Conservation (phyloP, 2,113 vertebrate genomes). For the Psophia crepitans region DNA sequence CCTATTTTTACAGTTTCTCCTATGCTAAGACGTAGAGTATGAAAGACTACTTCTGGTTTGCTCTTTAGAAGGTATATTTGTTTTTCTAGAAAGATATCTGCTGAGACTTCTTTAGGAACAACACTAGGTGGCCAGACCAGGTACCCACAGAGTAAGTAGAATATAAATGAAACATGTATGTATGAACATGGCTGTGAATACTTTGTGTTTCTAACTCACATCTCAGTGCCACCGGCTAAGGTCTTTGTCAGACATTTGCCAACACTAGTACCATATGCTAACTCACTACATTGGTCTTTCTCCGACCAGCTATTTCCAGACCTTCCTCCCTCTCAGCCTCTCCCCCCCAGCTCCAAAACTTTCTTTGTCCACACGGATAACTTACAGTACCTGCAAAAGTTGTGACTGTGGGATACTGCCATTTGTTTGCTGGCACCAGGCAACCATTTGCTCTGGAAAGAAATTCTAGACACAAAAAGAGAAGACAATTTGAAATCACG, state of each 20-base stretch:
- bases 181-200: neutral
- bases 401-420: conserved; percentile 88
- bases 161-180: neutral
- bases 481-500: neutral
- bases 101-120: neutral
- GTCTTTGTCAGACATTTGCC: neutral
- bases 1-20: neutral
- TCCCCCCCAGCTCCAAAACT: neutral
- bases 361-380: neutral
- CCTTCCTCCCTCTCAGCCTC: neutral
- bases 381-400: conserved; percentile 87
- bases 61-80: neutral
- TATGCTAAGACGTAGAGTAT: neutral
- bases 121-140: neutral
- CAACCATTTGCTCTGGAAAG: conserved; percentile 98
- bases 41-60: neutral
- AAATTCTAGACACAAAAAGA: conserved; percentile 80
- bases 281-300: neutral
- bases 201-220: neutral
- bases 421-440: conserved; percentile 93
- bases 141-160: neutral
- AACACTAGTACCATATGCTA: neutral
- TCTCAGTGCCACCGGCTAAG: neutral
- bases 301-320: neutral
- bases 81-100: neutral